A percentile compares a stretch with the other conserved stretches of the same genome.
phyloP scores from a whole-genome alignment of 2,888 invertebrate genomes.

The Epistrophe grossulariae region DNA sequence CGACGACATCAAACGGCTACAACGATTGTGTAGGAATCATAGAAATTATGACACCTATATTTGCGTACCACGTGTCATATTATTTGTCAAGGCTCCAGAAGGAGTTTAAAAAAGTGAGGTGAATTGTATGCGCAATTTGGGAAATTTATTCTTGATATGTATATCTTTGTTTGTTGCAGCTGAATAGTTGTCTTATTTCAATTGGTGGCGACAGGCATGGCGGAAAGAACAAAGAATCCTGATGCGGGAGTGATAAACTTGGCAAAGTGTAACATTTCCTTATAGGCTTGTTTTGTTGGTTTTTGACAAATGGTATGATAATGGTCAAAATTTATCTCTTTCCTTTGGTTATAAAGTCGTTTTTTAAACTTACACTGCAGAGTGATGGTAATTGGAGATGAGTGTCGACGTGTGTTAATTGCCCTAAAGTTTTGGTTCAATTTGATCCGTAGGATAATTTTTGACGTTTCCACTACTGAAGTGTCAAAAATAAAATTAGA shows the following conservation, averaged over 20 bases:
- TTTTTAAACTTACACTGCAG: no score
- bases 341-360: neutral
- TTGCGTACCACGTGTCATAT: constrained; percentile 67
- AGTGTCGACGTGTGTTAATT: no score
- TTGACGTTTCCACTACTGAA: no score
- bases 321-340: neutral
- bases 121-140: constrained; percentile 60
- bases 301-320: neutral
- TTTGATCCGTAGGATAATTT: no score
- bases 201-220: constrained; percentile 16
- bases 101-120: constrained; percentile 53
- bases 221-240: constrained; percentile 51
- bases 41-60: constrained; percentile 60
- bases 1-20: neutral
- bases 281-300: neutral
- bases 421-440: no score
- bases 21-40: constrained; percentile 59
- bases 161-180: constrained; percentile 10
- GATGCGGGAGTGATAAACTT: constrained; percentile 20
- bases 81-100: constrained; percentile 41
- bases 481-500: no score
- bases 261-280: constrained; percentile 39
- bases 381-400: neutral
- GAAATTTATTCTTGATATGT: constrained; percentile 56
- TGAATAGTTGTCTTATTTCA: constrained; percentile 37